Evolutionary conservation across 2,113 vertebrate genomes (phyloP).

Genomic region (Pomatostomus ruficeps): DNA sequence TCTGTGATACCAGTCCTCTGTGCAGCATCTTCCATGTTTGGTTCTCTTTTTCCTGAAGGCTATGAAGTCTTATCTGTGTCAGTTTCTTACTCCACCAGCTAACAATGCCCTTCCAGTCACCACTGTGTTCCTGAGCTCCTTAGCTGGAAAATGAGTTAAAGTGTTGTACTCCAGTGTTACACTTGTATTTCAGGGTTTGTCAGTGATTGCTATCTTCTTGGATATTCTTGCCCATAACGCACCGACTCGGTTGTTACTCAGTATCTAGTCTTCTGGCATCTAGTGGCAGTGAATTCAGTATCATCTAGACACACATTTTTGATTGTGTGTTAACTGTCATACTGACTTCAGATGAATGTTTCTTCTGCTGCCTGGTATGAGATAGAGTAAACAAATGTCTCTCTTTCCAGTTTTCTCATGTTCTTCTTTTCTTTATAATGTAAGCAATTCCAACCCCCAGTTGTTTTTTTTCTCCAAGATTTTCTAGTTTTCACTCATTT

Average conservation of each 20-base stretch:
- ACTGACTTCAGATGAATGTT: not conserved
- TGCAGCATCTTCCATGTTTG: not conserved
- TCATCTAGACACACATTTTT: not conserved
- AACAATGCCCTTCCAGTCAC: not conserved
- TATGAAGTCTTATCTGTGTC: not conserved
- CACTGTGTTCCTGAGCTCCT: not conserved
- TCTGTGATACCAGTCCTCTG: not conserved
- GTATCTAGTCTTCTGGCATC: not conserved
- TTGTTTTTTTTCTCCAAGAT: not conserved
- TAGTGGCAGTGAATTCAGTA: not conserved
- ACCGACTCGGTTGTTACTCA: rapidly evolving
- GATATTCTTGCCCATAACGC: rapidly evolving
- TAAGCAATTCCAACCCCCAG: not conserved
- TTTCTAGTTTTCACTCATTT: not conserved
- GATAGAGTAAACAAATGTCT: not conserved
- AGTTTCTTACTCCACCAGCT: rapidly evolving
- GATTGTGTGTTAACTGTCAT: not conserved
- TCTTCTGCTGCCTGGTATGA: not conserved
- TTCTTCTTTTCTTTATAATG: not conserved
- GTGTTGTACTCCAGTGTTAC: not conserved
- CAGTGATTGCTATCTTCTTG: not conserved
- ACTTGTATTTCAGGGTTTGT: not conserved
- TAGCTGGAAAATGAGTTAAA: not conserved
- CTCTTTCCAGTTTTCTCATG: not conserved
- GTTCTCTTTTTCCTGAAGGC: not conserved